Percentiles rank a stretch among this genome's conserved stretches.
These are phyloP conservation scores for Menura novaehollandiae DNA, from an alignment of 2,113 vertebrate species.

Conservation along the genomic window DNA sequence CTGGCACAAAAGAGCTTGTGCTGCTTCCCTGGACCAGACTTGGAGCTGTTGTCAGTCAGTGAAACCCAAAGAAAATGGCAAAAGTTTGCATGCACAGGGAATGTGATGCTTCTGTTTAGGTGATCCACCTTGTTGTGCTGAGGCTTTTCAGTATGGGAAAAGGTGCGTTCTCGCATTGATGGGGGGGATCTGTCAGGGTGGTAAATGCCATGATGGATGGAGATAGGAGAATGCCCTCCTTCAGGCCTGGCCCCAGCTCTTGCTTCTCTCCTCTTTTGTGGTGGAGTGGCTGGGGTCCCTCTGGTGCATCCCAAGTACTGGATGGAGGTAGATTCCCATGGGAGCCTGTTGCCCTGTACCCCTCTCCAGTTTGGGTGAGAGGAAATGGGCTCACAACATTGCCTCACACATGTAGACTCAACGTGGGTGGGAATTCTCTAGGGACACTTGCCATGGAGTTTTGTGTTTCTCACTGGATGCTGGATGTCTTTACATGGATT, in stretches of 20 bases:
- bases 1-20: not conserved
- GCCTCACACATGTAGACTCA: not conserved
- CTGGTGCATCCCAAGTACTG: not conserved
- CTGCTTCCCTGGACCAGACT: not conserved
- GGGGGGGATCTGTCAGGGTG: not conserved
- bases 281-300: not conserved
- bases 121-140: not conserved
- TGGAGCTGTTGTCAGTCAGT: not conserved
- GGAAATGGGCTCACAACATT: not conserved
- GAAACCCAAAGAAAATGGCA: not conserved
- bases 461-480: not conserved
- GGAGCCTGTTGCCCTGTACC: not conserved
- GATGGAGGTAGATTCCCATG: not conserved
- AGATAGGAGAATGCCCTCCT: not conserved
- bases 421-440: not conserved
- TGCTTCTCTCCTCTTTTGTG: not conserved
- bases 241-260: not conserved
- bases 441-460: not conserved
- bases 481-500: not conserved
- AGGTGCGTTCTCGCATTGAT: not conserved
- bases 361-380: not conserved
- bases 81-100: fast-evolving
- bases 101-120: not conserved
- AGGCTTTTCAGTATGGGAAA: not conserved
- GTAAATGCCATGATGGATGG: not conserved